Percentiles rank a stretch among this genome's conserved stretches.
Evolutionary conservation across 2,113 vertebrate species (phyloP).

Genomic region (Bos taurus): DNA sequence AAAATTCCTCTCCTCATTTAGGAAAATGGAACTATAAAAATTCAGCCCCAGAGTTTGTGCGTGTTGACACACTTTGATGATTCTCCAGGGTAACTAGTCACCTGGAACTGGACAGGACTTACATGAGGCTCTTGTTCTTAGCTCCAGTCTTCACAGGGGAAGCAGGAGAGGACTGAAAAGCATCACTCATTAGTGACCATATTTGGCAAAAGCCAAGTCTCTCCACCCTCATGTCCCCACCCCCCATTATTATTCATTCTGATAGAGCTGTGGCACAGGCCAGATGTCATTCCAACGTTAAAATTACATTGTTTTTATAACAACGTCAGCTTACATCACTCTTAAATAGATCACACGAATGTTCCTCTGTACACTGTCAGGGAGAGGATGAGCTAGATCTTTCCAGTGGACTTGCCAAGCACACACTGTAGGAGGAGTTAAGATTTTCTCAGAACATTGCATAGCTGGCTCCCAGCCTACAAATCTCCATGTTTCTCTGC

Average conservation of each 20-base stretch:
- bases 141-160: constrained; percentile 27
- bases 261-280: constrained; percentile 66
- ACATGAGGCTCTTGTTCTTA: constrained; percentile 2
- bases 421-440: background rate
- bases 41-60: background rate
- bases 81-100: background rate
- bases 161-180: background rate
- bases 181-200: constrained; percentile 53
- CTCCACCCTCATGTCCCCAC: background rate
- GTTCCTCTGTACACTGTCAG: constrained; percentile 59
- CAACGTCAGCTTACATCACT: constrained; percentile 68
- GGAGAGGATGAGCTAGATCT: constrained; percentile 63
- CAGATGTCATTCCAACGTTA: constrained; percentile 75
- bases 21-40: constrained; percentile 31
- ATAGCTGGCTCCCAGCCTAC: background rate
- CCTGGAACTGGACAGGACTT: constrained; percentile 23
- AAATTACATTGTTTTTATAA: constrained; percentile 74
- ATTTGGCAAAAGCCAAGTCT: constrained; percentile 60
- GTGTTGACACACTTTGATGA: background rate
- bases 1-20: constrained; percentile 29
- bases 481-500: background rate
- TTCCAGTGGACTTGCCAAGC: constrained; percentile 65
- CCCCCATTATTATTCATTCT: constrained; percentile 48
- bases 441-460: constrained; percentile 30
- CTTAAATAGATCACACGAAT: constrained; percentile 51